Evolutionary conservation across 2,888 invertebrate species (phyloP).

Genomic region (Pegoplata infirma): DNA sequence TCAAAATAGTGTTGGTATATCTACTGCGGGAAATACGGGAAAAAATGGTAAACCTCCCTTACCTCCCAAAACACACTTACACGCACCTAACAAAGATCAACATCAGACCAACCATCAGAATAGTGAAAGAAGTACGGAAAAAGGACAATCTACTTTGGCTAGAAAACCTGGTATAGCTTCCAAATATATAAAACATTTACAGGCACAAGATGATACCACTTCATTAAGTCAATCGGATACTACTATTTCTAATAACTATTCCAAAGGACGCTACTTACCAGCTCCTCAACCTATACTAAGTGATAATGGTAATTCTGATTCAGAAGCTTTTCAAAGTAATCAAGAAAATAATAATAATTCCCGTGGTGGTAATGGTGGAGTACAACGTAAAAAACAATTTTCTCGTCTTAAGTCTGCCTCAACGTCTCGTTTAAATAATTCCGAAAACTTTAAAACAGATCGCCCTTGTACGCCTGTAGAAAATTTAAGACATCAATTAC

Average conservation of each 20-base stretch:
- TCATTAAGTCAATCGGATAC: slow-evolving; percentile 78
- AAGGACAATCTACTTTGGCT: slow-evolving; percentile 43
- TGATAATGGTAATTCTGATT: slow-evolving; percentile 77
- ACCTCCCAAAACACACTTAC: slow-evolving; percentile 73
- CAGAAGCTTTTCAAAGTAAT: slow-evolving; percentile 76
- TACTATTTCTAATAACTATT: slow-evolving; percentile 77
- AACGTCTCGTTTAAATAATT: slow-evolving; percentile 83
- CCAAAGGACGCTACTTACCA: slow-evolving; percentile 73
- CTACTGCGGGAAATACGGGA: slow-evolving; percentile 58
- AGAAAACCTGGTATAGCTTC: slow-evolving; percentile 74
- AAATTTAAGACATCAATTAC: slow-evolving; percentile 87
- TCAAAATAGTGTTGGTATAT: slow-evolving; percentile 65
- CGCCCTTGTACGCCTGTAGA: slow-evolving; percentile 87
- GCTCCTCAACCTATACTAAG: slow-evolving; percentile 70
- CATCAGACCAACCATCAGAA: slow-evolving; percentile 33
- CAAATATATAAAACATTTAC: slow-evolving; percentile 76
- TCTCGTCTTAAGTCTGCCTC: slow-evolving; percentile 85
- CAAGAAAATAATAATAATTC: slow-evolving; percentile 78
- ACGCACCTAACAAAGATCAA: slow-evolving; percentile 47
- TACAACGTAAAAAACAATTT: slow-evolving; percentile 83
- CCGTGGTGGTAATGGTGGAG: slow-evolving; percentile 53
- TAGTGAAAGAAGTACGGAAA: slow-evolving; percentile 67
- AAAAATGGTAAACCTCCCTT: slow-evolving; percentile 70
- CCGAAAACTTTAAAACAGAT: slow-evolving; percentile 69
- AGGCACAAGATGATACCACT: slow-evolving; percentile 74